Evolutionary conservation across 2,113 vertebrate species (phyloP).

Genomic region (Ginglymostoma cirratum): DNA sequence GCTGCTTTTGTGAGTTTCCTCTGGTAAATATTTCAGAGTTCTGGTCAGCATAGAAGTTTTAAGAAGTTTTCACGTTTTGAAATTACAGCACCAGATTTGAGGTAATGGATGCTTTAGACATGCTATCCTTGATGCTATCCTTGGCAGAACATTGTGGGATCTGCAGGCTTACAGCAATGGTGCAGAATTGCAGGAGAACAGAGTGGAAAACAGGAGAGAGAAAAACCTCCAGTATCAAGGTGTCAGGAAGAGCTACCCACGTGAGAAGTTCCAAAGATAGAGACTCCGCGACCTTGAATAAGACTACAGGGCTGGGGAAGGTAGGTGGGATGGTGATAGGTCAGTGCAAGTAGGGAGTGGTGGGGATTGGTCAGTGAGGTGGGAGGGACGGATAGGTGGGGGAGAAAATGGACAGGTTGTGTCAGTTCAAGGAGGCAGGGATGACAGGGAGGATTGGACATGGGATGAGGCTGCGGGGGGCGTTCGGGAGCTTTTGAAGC

Average conservation of each 20-base stretch:
- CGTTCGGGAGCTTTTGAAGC: no score
- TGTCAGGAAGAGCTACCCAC: background rate
- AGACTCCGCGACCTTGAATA: background rate
- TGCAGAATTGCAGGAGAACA: background rate
- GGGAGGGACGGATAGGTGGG: no score
- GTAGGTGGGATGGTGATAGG: no score
- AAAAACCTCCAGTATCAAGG: background rate
- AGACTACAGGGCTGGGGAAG: no score
- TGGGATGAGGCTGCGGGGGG: no score
- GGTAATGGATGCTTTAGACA: background rate
- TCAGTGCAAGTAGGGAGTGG: no score
- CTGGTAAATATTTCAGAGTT: background rate
- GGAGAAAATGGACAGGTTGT: no score
- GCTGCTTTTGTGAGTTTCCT: background rate
- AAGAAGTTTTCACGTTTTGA: background rate
- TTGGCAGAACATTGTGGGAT: background rate
- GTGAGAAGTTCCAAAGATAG: background rate
- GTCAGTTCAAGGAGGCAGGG: no score
- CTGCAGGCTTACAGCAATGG: background rate
- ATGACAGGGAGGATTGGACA: no score
- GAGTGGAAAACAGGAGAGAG: background rate
- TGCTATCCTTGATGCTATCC: background rate
- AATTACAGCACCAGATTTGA: background rate
- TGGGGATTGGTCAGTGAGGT: no score
- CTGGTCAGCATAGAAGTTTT: background rate